Base-by-base conservation (phyloP, 92 coral and sea anemone genomes). In the Parazoanthus atlanticus region DNA sequence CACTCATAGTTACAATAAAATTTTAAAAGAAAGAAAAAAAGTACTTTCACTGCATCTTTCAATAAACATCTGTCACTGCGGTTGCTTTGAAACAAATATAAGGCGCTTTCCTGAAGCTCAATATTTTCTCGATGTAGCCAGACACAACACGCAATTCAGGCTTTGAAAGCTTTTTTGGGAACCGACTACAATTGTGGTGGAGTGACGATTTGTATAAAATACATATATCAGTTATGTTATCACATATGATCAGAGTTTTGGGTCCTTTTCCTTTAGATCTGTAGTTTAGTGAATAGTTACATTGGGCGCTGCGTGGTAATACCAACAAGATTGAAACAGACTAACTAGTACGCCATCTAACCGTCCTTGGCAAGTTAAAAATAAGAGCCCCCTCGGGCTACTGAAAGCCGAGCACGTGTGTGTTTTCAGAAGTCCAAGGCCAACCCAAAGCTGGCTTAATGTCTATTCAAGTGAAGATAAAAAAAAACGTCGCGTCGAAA, bases 1-100 rank as follows among this genome's bases (percentile, higher is more conserved):
- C 36, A 28, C 83, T 47, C 66, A 32, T 47, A 15, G 83, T 49
- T 79, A 75, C 83, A 12, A 36, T 30, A 26, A 28, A 28, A 29
- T 46, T 30, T 29, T 46, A 2, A 79, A n/a, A 46, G 46, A 13
- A 15, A 46, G 65, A 2, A 79, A 79, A 36, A 79, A 79, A 26
- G 34, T 15, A 47, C 26, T 32, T 79, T 79, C n/a, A 79, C 25
- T 17, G 12, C 40, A 29, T 19, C 66, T 29, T 30, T 52, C 66
- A 31, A 79, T 29, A 79, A 79, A 79, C 83, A 79, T 79, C 38
- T 79, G 67, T 46, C 66, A 23, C 16, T 33, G 38, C 28, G 36
- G 83, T 74, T 74, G 29, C 32, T 79, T 47, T 52, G 83, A 79
- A 56, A 29, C 67, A 52, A 46, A 54, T 19, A 41, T 78, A 16